Evolutionary conservation across 2,113 vertebrate genomes (phyloP), one percentile per base, ranked within the genome.

Genomic region (Empidonax alnorum): DNA sequence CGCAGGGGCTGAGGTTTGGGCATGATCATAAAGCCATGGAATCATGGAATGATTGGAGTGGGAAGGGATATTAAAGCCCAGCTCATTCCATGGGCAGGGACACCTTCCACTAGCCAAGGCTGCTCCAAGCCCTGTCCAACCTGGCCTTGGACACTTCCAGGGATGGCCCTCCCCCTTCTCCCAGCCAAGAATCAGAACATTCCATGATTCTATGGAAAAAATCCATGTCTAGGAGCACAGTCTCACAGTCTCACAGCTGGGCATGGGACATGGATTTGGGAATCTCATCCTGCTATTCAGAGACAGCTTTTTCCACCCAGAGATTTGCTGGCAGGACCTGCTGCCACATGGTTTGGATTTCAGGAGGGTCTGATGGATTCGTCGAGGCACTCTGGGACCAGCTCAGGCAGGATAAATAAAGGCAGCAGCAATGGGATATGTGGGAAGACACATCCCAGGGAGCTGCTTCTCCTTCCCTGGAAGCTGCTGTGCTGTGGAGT

Each of bases 231-330:
- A 8, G 30, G 33, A 37, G 33, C 15, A 1, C 9, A 10, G 41
- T 13, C 22, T 15, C 12, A 15, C 0, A 1, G 31, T 7, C 7
- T 47, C 55, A 14, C 6, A n/a, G 62, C 50, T 1, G 1, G 15
- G 18, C 8, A 3, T 4, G 7, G 41, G 42, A 49, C 33, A 25
- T 7, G 21, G 41, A 31, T 62, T 68, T 25, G 10, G 80, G 61
- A 39, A 28, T 69, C 59, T 61, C 44, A 10, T 41, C 49, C 74
- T 46, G 49, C 47, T 56, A 35, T 49, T 56, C 41, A 20, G 24
- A 37, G 33, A 23, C 20, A 41, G 68, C 31, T 81, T 44, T 81
- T 35, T 39, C 58, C 39, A 42, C n/a, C 33, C 37, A 3, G 21
- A 4, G 27, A 53, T 52, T 20, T 68, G 37, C 55, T 37, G 68